Evolutionary conservation across 1,140 invertebrate species (phyloP).

Genomic region (Chironomus tepperi): DNA sequence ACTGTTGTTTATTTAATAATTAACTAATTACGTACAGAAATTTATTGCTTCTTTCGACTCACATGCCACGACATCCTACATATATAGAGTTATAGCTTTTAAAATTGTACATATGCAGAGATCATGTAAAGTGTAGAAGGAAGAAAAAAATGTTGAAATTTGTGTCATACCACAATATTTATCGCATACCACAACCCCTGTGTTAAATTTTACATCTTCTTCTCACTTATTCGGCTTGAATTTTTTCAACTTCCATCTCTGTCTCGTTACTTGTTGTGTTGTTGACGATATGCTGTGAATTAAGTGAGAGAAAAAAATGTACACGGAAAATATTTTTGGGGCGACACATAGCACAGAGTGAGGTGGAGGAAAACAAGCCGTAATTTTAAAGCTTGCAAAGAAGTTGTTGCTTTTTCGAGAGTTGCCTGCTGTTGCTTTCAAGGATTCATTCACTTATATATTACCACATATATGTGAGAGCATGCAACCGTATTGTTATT

Average conservation of each 20-base stretch:
- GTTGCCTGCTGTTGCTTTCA: not conserved
- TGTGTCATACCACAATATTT: constrained; percentile 1
- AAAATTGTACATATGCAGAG: too few species aligned
- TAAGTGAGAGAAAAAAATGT: not conserved
- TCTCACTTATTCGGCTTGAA: not conserved
- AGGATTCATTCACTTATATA: not conserved
- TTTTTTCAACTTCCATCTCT: not conserved
- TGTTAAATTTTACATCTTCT: not conserved
- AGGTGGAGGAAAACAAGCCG: not conserved
- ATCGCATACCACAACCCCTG: not conserved
- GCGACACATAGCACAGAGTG: not conserved
- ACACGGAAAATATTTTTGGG: constrained; percentile 13
- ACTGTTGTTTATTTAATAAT: constrained; percentile 20
- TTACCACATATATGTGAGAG: not conserved
- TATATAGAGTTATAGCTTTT: too few species aligned
- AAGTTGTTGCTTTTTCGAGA: not conserved
- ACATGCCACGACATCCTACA: too few species aligned
- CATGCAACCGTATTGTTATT: not conserved
- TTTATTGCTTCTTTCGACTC: not conserved
- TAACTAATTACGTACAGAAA: constrained; percentile 20
- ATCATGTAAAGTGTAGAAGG: not conserved
- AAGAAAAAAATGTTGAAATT: not conserved
- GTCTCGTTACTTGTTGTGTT: not conserved
- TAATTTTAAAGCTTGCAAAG: not conserved
- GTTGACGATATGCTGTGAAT: not conserved